Percentiles rank a stretch among this genome's conserved stretches.
phyloP scores from a whole-genome alignment of 1,140 invertebrate genomes.

The Ganaspis sp. region DNA sequence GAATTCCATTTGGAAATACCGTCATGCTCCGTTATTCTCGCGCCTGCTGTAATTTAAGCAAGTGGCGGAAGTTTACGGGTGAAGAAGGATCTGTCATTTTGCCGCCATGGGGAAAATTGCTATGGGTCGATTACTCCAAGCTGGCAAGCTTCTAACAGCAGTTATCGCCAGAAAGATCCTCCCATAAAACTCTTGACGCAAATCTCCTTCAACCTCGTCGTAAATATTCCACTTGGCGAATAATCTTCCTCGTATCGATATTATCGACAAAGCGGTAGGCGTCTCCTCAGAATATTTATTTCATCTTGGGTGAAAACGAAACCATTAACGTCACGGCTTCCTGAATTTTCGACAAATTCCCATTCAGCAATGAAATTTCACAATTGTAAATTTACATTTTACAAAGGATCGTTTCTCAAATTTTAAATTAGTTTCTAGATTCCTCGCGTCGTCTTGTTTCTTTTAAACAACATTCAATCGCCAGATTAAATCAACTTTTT shows the following conservation, averaged over 20 bases:
- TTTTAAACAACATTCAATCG: not conserved
- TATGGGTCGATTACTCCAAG: not conserved
- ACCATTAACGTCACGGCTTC: constrained; percentile 3
- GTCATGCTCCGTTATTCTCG: constrained; percentile 38
- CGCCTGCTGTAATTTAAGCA: constrained; percentile 45
- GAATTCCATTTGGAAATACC: constrained; percentile 57
- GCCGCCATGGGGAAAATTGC: constrained; percentile 15
- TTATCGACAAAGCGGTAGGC: constrained; percentile 9
- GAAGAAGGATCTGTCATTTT: constrained; percentile 23
- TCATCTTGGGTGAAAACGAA: constrained; percentile 24
- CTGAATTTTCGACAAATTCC: constrained; percentile 14
- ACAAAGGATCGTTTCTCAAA: not conserved
- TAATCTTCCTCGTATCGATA: constrained; percentile 18
- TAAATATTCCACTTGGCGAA: constrained; percentile 17
- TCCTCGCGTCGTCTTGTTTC: not conserved
- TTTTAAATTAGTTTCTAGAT: not conserved
- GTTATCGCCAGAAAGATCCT: constrained; percentile 24
- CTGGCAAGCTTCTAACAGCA: not conserved
- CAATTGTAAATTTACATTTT: not conserved
- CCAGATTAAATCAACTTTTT: too few relatives aligned
- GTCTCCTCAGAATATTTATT: constrained; percentile 1
- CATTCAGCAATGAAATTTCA: not conserved
- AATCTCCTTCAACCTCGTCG: not conserved
- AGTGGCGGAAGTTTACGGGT: constrained; percentile 19
- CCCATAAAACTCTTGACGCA: constrained; percentile 14